phyloP scores from a whole-genome alignment of 2,888 invertebrate genomes.

The Mantis religiosa region DNA sequence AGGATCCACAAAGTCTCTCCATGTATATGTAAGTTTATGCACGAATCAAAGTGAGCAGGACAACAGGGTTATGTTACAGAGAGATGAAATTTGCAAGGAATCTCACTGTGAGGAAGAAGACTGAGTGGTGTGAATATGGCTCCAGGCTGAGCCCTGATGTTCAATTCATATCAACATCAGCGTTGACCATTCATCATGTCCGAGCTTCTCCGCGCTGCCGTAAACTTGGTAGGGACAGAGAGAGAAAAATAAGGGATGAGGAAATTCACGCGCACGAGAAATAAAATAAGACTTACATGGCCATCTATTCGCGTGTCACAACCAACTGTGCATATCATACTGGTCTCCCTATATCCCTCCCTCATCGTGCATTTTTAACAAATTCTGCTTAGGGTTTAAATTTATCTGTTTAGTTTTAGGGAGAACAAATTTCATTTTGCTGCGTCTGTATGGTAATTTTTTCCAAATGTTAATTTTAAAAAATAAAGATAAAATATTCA shows the following conservation, averaged over 20 bases:
- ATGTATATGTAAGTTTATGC: background rate
- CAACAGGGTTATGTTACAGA: background rate
- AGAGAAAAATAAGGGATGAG: background rate
- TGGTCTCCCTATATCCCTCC: background rate
- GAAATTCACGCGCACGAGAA: background rate
- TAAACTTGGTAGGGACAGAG: conserved; percentile 11
- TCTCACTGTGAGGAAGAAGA: conserved; percentile 5
- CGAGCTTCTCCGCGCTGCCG: conserved; percentile 5
- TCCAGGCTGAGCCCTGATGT: conserved; percentile 24
- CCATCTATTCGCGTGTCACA: background rate
- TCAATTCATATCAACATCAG: conserved; percentile 28
- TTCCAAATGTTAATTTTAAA: too few species aligned
- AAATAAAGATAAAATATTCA: too few species aligned
- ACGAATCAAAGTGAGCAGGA: background rate
- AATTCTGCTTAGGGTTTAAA: background rate
- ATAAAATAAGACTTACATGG: background rate
- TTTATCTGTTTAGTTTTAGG: background rate
- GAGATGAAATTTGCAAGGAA: background rate
- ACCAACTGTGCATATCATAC: background rate
- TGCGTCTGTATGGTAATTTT: too few species aligned
- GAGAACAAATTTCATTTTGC: too few species aligned
- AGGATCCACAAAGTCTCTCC: too few species aligned
- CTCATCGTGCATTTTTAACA: background rate
- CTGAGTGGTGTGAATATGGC: conserved; percentile 23
- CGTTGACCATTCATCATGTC: conserved; percentile 23